phyloP scores from a whole-genome alignment of 1,140 invertebrate genomes.

The Delia radicum region DNA sequence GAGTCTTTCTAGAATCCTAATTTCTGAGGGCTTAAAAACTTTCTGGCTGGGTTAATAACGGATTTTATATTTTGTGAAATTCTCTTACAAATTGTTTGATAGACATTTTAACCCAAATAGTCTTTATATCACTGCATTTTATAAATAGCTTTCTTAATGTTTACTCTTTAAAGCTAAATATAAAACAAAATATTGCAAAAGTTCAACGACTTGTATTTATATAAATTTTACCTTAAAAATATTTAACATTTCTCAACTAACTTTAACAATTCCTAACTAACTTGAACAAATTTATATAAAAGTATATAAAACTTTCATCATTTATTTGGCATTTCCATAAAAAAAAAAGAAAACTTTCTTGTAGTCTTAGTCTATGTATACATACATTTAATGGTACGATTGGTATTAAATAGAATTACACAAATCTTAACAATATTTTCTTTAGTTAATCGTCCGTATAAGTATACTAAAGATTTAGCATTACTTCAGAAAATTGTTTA shows the following conservation, averaged over 20 bases:
- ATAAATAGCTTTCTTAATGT: no score
- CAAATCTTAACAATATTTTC: slow-evolving; percentile 2
- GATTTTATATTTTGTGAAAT: no score
- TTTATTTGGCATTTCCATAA: background rate
- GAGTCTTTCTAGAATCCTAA: no score
- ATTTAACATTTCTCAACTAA: background rate
- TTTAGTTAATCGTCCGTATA: background rate
- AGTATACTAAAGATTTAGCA: background rate
- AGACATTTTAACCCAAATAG: no score
- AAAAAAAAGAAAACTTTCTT: background rate
- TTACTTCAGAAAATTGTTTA: background rate
- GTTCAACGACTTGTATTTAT: background rate
- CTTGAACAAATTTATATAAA: no score
- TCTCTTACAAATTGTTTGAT: no score
- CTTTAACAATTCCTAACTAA: background rate
- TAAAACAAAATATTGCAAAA: background rate
- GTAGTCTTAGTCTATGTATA: no score
- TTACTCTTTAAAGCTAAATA: no score
- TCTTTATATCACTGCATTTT: no score
- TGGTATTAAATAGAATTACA: background rate
- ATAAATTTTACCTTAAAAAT: background rate
- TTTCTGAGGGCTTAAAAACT: no score
- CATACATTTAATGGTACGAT: background rate
- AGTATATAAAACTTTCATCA: background rate
- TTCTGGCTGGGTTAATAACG: no score